Percentiles rank a stretch among this genome's conserved stretches.
Conservation (phyloP, 2,113 vertebrate species). For the Carassius gibelio region DNA sequence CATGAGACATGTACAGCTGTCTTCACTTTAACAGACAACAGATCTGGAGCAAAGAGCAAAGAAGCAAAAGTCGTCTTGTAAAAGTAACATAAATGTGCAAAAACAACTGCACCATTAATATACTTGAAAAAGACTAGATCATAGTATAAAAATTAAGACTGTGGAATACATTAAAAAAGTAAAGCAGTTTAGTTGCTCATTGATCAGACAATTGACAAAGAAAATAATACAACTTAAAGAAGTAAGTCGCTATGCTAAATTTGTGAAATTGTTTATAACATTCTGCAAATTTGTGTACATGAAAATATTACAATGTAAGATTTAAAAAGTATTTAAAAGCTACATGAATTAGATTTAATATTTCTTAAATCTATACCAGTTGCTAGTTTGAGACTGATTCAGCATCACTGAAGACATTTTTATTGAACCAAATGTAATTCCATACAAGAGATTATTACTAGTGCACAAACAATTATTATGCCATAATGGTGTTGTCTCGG, state of each 20-base stretch:
- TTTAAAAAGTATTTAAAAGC: no score
- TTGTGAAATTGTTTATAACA: no score
- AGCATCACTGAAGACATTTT: no score
- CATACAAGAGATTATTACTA: no score
- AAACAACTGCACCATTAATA: neutral
- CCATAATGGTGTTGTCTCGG: no score
- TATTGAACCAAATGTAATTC: no score
- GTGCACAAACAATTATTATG: no score
- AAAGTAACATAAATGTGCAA: neutral
- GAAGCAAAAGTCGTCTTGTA: neutral
- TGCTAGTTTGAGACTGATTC: fast-evolving
- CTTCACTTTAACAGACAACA: neutral
- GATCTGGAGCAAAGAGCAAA: neutral
- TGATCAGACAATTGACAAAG: no score
- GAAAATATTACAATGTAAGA: no score
- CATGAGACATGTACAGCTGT: neutral
- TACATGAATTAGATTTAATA: neutral
- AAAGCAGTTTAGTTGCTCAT: neutral
- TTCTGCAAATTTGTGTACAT: no score
- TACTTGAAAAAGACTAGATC: neutral
- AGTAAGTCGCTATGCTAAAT: no score
- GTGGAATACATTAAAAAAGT: neutral
- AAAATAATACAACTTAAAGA: no score
- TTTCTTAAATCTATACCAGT: neutral
- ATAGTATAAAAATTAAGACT: neutral